Base-by-base conservation (phyloP, 2,797 vertebrate species). In the Discoglossus pictus region DNA sequence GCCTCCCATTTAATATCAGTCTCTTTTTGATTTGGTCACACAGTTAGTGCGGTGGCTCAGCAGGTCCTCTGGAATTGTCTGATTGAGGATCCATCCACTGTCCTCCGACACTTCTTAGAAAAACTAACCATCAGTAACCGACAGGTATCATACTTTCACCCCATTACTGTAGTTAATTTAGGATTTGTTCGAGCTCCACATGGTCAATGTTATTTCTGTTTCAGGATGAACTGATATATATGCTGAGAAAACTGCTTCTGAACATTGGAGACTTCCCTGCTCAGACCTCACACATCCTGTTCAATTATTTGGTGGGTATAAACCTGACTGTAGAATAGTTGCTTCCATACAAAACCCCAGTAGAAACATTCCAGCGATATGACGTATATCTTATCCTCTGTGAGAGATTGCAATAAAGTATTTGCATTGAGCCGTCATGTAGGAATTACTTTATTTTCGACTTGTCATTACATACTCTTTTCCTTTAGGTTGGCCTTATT, bases 31-130 rank as follows among this genome's bases (percentile, higher is more conserved):
- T 77, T 65, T 51, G 82, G 18, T 75, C 62, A 27, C 16, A 4
- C 76, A 99, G 97, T 99, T 48, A 98, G 97, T 11, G 95, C 96
- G 2, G 95, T 99, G 35, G 97, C 97, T 54, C 95, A 98, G 74
- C 97, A 99, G 82, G 95, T 99, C 68, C 86, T 99, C 52, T 99
- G 97, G 97, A 99, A 98, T 83, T 99, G 97, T 74, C 84, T 99
- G 52, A 98, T 99, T 68, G 97, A 99, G 85, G 97, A 99, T 69
- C 97, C 97, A 2, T 97, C 97, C 1, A 93, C 98, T 1, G 95
- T 99, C 61, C 90, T 99, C 23, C 90, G 97, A 13, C 97, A 99
- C 83, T 99, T 99, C 78, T 86, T 99, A 25, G 97, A 99, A 78
- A 98, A 98, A 76, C 86, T 99, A 24, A 99, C 97, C 0, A 96